Evolutionary conservation across 2,888 invertebrate genomes (phyloP).

Genomic region (Aphidoletes aphidimyza): DNA sequence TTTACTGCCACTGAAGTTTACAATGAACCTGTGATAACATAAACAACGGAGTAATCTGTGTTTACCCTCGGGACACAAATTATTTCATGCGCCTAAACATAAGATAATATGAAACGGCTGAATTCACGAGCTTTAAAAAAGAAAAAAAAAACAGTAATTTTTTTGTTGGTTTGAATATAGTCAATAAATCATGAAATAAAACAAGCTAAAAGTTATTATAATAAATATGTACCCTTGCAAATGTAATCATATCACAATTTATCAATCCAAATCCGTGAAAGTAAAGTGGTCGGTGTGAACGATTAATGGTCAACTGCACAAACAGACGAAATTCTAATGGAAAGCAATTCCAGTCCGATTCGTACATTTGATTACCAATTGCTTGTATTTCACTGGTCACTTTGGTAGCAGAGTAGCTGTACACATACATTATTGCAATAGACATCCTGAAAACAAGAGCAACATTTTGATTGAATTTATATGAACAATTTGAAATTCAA

Average conservation of each 20-base stretch:
- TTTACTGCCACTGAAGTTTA: too few relatives aligned
- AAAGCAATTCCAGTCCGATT: not conserved
- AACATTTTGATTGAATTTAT: too few relatives aligned
- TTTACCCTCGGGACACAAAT: not conserved
- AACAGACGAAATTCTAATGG: not conserved
- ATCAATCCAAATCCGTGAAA: slow-evolving; percentile 23
- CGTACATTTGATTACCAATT: not conserved
- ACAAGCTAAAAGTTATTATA: not conserved
- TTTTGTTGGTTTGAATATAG: not conserved
- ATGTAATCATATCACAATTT: slow-evolving; percentile 9
- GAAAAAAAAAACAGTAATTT: not conserved
- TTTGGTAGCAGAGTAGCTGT: not conserved
- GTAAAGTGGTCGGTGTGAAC: not conserved
- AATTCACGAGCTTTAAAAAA: not conserved
- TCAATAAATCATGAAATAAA: not conserved
- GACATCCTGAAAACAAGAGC: not conserved
- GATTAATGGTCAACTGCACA: not conserved
- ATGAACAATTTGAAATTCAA: too few relatives aligned
- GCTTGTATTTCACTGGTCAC: not conserved
- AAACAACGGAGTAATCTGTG: not conserved
- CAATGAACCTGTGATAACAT: too few relatives aligned
- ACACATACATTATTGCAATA: not conserved
- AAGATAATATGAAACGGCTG: not conserved
- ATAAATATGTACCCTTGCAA: not conserved
- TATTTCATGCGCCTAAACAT: slow-evolving; percentile 20